A percentile compares a stretch with the other conserved stretches of the same genome.
These are phyloP conservation scores for Volucella inflata DNA, from an alignment of 2,888 invertebrate genomes.

Conservation along the genomic window DNA sequence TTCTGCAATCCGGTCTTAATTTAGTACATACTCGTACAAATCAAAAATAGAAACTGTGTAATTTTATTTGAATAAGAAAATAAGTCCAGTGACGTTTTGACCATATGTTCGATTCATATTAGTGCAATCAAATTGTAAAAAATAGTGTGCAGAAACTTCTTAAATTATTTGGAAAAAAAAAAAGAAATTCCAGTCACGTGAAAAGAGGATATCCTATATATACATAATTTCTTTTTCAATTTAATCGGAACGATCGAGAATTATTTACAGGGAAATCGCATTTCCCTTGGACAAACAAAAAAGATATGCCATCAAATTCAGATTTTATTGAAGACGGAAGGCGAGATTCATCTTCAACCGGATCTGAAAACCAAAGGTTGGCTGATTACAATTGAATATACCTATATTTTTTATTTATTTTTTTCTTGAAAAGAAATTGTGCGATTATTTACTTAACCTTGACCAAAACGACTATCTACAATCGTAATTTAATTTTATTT, in stretches of 20 bases:
- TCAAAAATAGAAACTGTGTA: too few species aligned
- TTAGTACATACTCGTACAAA: too few species aligned
- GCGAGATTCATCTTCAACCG: constrained; percentile 70
- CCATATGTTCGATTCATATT: constrained; percentile 31
- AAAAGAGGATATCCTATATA: constrained; percentile 7
- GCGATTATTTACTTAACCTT: constrained; percentile 45
- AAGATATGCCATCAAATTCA: constrained; percentile 74
- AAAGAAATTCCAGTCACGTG: neutral
- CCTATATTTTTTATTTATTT: neutral
- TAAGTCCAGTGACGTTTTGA: constrained; percentile 40
- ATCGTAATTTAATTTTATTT: constrained; percentile 2
- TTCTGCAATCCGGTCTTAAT: too few species aligned
- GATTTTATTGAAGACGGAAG: constrained; percentile 66
- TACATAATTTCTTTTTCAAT: neutral
- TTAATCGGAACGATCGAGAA: neutral
- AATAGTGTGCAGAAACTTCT: neutral
- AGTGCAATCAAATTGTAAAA: constrained; percentile 22
- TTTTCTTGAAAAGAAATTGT: neutral
- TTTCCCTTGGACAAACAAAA: constrained; percentile 20
- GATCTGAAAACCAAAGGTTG: constrained; percentile 69
- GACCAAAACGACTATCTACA: constrained; percentile 51
- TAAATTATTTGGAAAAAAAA: neutral
- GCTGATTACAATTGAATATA: constrained; percentile 5
- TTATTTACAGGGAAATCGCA: neutral
- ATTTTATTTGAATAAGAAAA: neutral